A percentile compares a stretch with the other conserved stretches of the same genome.
Conservation (phyloP, 2,797 vertebrate species). For the Falco biarmicus region DNA sequence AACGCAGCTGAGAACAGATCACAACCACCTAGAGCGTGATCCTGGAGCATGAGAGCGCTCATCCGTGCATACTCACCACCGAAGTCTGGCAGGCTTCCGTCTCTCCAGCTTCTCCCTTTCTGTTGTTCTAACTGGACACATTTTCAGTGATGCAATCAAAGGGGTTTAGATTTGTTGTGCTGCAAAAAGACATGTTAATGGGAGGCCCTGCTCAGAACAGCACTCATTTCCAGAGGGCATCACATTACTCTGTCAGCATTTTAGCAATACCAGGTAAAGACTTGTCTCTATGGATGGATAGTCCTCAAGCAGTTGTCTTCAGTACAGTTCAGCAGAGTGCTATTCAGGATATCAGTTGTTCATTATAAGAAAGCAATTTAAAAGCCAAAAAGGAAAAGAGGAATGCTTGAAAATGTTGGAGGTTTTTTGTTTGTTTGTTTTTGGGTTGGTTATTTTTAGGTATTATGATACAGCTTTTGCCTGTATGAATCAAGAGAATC, state of each 20-base stretch:
- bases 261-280: not conserved
- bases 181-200: not conserved
- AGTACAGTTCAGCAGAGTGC: not conserved
- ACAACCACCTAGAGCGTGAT: not conserved
- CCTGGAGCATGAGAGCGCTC: not conserved
- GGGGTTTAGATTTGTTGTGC: not conserved
- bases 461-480: not conserved
- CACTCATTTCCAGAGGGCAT: not conserved
- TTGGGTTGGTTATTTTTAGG: not conserved
- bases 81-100: not conserved
- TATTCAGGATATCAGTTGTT: not conserved
- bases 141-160: not conserved
- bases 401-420: not conserved
- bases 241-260: not conserved
- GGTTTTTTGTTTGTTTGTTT: not conserved
- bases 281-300: not conserved
- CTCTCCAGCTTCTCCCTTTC: not conserved
- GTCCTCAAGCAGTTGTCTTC: not conserved
- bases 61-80: fast-evolving
- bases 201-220: not conserved
- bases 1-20: not conserved
- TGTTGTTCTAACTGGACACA: not conserved
- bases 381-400: not conserved
- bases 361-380: not conserved
- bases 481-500: not conserved